Percentiles rank a stretch among this genome's conserved stretches.
phyloP scores from a whole-genome alignment of 2,888 invertebrate species.

The Hemicrepidius hirtus region DNA sequence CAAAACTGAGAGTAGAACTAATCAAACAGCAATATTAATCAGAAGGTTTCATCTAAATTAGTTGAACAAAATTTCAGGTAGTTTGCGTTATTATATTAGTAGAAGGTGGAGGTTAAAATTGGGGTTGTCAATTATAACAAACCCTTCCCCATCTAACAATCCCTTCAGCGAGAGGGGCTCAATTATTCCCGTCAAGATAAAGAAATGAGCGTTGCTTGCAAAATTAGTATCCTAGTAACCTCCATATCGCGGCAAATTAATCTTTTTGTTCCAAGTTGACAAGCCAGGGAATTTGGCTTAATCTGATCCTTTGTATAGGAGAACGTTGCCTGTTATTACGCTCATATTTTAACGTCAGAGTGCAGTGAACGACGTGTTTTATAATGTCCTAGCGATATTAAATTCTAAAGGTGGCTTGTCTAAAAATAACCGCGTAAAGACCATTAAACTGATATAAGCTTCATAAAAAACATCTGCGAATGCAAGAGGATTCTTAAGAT shows the following conservation, averaged over 20 bases:
- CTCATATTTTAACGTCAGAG: slow-evolving; percentile 41
- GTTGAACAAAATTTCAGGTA: slow-evolving; percentile 3
- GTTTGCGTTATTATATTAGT: background rate
- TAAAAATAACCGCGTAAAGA: slow-evolving; percentile 36
- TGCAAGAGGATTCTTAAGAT: slow-evolving; percentile 36
- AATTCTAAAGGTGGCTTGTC: slow-evolving; percentile 35
- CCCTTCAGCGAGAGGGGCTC: slow-evolving; percentile 12
- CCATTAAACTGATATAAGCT: slow-evolving; percentile 40
- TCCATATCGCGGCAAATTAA: slow-evolving; percentile 45
- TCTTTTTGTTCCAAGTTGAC: slow-evolving; percentile 45
- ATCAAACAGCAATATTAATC: slow-evolving; percentile 21
- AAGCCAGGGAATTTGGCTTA: slow-evolving; percentile 39
- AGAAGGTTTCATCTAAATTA: slow-evolving; percentile 17
- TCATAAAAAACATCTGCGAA: slow-evolving; percentile 39
- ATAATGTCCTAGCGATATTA: slow-evolving; percentile 31
- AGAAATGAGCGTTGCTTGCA: slow-evolving; percentile 35
- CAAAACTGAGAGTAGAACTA: background rate
- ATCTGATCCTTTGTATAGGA: slow-evolving; percentile 35
- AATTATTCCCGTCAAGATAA: slow-evolving; percentile 40
- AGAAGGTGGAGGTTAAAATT: slow-evolving; percentile 20
- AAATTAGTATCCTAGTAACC: slow-evolving; percentile 44
- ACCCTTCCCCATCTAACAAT: background rate
- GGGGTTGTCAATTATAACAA: slow-evolving; percentile 14
- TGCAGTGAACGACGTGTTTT: slow-evolving; percentile 22
- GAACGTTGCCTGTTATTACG: slow-evolving; percentile 36